Base-by-base conservation (phyloP, 2,888 invertebrate species). In the Rugalucina vietnamica region DNA sequence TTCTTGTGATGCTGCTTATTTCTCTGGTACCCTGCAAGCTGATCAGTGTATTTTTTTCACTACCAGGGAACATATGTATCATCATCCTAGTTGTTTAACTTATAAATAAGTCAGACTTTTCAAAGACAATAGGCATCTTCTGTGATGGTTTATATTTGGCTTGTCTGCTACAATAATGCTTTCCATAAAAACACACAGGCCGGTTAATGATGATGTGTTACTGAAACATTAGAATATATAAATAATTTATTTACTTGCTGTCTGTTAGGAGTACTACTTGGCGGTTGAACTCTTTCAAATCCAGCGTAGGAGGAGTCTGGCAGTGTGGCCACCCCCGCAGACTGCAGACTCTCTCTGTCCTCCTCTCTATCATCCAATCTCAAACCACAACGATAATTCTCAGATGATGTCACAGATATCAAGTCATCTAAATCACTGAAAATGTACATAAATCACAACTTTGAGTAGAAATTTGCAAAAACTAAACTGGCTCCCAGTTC, bases 231-330 rank as follows among this genome's bases (percentile, higher is more conserved):
- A n/a, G n/a, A n/a, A n/a, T n/a, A n/a, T n/a, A n/a, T n/a, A n/a
- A n/a, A 49, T 18, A 73, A 18, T 10, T 21, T 36, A 49, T 60
- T 57, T 87, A 90, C 91, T 85, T 86, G 85, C 29, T 85, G 88
- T 85, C 87, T 91, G 57, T 88, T 91, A 12, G 93, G 93, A 5
- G 93, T 93, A 76, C 92, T 93, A 39, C 91, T 90, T 14, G 91
- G 90, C 29, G 91, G 89, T 34, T 89, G 89, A 34, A 89, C 88
- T 81, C 87, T 87, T 70, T 88, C 90, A 88, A 92, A 92, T 10
- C 91, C 90, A 43, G 92, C 90, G 79, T 91, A 92, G 0, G 92
- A 91, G 2, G 92, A 92, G 50, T 91, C 92, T 24, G 92, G 91
- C 27, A 91, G 83, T 8, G 91, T 90, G 43, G 91, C 91, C 24